Evolutionary conservation across 2,797 vertebrate species (phyloP).

Genomic region (Arrhamphus sclerolepis): DNA sequence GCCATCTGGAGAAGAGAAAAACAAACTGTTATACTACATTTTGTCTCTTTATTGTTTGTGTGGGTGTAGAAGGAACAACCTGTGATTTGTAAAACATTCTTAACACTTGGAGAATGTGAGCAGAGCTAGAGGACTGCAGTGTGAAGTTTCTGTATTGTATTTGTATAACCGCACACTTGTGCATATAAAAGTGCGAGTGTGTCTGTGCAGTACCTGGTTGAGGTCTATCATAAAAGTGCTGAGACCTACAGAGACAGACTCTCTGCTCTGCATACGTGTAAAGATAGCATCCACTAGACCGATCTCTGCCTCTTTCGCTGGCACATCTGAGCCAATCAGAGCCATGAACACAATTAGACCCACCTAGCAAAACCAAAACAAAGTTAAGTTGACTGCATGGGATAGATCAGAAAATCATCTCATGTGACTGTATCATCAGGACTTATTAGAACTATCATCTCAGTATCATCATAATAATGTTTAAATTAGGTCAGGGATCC

Average conservation of each 20-base stretch:
- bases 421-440: too few species aligned
- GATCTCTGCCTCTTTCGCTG: slow-evolving; percentile 92
- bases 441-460: too few species aligned
- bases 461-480: too few species aligned
- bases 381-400: background rate
- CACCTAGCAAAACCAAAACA: slow-evolving; percentile 75
- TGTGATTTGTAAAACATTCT: slow-evolving; percentile 66
- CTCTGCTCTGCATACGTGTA: slow-evolving; percentile 93
- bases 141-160: slow-evolving; percentile 81
- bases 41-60: slow-evolving; percentile 23
- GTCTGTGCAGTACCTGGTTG: slow-evolving; percentile 85
- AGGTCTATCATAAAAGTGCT: slow-evolving; percentile 98
- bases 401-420: too few species aligned
- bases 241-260: slow-evolving; percentile 94
- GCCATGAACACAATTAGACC: slow-evolving; percentile 98
- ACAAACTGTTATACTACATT: slow-evolving; percentile 30
- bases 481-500: too few species aligned
- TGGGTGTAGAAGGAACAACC: slow-evolving; percentile 37
- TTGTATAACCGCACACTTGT: slow-evolving; percentile 76
- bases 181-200: slow-evolving; percentile 1
- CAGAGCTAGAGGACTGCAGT: slow-evolving; percentile 83
- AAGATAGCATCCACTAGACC: slow-evolving; percentile 92
- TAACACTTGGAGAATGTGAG: slow-evolving; percentile 86
- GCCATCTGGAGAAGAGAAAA: slow-evolving; percentile 83
- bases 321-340: slow-evolving; percentile 93